phyloP scores from a whole-genome alignment of 2,888 invertebrate species.

The Conchocele bisecta region DNA sequence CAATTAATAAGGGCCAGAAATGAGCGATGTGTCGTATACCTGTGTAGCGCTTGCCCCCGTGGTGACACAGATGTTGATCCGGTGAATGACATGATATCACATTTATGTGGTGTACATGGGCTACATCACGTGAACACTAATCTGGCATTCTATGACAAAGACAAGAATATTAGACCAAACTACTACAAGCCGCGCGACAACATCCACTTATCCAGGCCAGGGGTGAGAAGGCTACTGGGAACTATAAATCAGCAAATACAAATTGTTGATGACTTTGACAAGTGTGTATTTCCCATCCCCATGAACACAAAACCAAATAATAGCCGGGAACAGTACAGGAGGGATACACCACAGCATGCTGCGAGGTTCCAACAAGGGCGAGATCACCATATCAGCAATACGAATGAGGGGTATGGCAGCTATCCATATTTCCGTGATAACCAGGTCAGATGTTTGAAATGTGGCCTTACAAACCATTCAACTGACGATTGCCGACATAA shows the following conservation, averaged over 20 bases:
- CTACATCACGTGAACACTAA: neutral
- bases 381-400: no score
- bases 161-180: neutral
- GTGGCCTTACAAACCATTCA: no score
- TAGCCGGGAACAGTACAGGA: no score
- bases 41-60: conserved; percentile 2
- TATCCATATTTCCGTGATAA: no score
- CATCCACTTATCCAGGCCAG: neutral
- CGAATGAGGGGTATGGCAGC: no score
- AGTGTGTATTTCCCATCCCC: neutral
- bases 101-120: neutral
- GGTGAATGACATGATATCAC: neutral
- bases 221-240: conserved; percentile 23
- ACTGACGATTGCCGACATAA: no score
- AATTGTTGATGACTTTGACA: neutral
- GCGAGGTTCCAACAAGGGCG: no score
- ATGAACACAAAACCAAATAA: no score
- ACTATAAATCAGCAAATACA: neutral
- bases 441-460: no score
- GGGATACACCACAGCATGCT: no score
- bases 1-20: neutral
- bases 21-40: neutral
- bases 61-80: conserved; percentile 1
- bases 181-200: conserved; percentile 4
- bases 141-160: neutral